Conservation (phyloP, 1,140 invertebrate genomes). For the Parasteatoda tepidariorum region DNA sequence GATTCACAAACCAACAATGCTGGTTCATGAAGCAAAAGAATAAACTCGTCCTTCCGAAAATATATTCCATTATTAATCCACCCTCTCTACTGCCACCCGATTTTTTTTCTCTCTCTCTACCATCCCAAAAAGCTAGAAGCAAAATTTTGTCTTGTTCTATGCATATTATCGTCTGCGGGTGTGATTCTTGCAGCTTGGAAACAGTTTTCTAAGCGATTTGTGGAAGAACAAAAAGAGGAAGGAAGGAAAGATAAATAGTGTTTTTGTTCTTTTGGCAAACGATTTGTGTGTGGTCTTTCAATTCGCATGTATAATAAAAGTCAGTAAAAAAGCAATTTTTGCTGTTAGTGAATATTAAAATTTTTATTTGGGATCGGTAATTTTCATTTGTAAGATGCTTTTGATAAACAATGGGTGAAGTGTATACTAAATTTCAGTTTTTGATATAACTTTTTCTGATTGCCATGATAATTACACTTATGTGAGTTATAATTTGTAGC, state of each 20-base stretch:
- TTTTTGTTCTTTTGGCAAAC: neutral
- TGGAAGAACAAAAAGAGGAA: neutral
- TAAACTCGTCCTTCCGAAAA: constrained; percentile 25
- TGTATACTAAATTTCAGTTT: too few relatives aligned
- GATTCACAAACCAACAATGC: constrained; percentile 36
- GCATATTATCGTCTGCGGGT: neutral
- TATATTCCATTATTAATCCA: constrained; percentile 44
- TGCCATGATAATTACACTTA: too few relatives aligned
- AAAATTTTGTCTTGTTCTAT: neutral
- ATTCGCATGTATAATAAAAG: neutral
- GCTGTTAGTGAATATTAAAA: too few relatives aligned
- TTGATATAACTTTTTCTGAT: too few relatives aligned
- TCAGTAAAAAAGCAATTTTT: too few relatives aligned
- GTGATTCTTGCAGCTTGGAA: neutral
- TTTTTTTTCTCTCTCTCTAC: too few relatives aligned
- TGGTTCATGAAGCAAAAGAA: constrained; percentile 9
- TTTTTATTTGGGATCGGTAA: too few relatives aligned
- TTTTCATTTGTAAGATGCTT: too few relatives aligned
- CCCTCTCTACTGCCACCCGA: constrained; percentile 1
- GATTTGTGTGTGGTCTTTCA: neutral
- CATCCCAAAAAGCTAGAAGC: too few relatives aligned
- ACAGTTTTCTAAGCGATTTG: constrained; percentile 10
- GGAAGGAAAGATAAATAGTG: neutral
- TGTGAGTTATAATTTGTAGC: too few relatives aligned
- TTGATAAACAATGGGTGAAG: too few relatives aligned